These are phyloP conservation scores for Zelleria hepariella DNA, from an alignment of 2,888 invertebrate genomes.

Conservation along the genomic window DNA sequence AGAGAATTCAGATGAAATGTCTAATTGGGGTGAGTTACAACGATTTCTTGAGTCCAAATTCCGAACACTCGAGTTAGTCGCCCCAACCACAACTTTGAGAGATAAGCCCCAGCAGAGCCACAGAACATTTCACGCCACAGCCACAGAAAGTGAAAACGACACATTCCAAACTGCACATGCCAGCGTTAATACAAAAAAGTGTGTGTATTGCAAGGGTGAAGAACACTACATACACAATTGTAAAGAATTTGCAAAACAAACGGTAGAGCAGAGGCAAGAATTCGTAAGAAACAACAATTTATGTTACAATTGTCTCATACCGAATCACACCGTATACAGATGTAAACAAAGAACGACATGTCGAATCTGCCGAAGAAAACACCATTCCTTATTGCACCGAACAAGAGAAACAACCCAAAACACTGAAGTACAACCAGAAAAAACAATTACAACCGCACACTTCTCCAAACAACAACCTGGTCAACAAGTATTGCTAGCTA, in stretches of 20 bases:
- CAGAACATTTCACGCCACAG: neutral
- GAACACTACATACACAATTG: slow-evolving; percentile 1
- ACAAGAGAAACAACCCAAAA: neutral
- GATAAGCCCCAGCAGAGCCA: neutral
- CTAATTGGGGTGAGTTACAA: slow-evolving; percentile 12
- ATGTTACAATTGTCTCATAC: slow-evolving; percentile 7
- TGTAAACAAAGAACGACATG: slow-evolving; percentile 13
- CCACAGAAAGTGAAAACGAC: neutral
- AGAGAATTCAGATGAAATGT: slow-evolving; percentile 12
- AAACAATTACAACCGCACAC: slow-evolving; percentile 10
- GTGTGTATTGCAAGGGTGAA: neutral
- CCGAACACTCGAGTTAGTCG: slow-evolving; percentile 18
- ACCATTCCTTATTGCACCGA: slow-evolving; percentile 14
- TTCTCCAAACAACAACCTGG: slow-evolving; percentile 15
- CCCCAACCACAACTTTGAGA: neutral
- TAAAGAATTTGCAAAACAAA: neutral
- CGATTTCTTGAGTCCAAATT: slow-evolving; percentile 20
- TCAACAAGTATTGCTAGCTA: slow-evolving; percentile 15
- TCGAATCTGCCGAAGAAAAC: slow-evolving; percentile 13
- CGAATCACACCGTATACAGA: slow-evolving; percentile 10
- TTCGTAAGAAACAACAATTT: slow-evolving; percentile 2
- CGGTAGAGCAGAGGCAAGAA: slow-evolving; percentile 2
- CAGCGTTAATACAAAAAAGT: neutral
- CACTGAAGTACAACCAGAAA: slow-evolving; percentile 5
- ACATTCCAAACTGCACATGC: neutral